These are phyloP conservation scores for Aphelinus atriplicis DNA, from an alignment of 1,140 invertebrate species.

Conservation along the genomic window DNA sequence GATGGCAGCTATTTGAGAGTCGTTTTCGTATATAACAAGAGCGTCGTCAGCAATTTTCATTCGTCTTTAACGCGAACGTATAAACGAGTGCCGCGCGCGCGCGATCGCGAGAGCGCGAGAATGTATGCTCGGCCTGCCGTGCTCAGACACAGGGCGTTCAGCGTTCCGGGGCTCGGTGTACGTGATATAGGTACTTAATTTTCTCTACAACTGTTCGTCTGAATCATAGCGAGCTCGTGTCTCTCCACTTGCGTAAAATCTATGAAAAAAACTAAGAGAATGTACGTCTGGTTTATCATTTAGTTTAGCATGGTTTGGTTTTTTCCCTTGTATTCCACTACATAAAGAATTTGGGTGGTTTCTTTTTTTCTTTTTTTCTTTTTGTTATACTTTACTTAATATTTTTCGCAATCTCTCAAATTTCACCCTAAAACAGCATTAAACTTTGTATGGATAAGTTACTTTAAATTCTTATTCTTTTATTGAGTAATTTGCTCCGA, in stretches of 20 bases:
- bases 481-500: conserved; percentile 9
- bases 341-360: conserved; percentile 50
- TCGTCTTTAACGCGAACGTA: not conserved
- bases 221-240: conserved; percentile 51
- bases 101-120: too few relatives aligned
- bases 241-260: conserved; percentile 56
- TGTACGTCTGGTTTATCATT: conserved; percentile 50
- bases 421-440: conserved; percentile 36
- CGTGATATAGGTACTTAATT: too few relatives aligned
- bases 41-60: conserved; percentile 20
- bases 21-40: conserved; percentile 36
- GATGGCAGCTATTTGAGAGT: conserved; percentile 53
- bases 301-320: conserved; percentile 37
- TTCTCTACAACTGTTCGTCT: too few relatives aligned
- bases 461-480: conserved; percentile 21
- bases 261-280: conserved; percentile 63
- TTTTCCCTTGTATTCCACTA: conserved; percentile 51
- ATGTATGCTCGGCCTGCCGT: too few relatives aligned
- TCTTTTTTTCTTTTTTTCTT: not conserved
- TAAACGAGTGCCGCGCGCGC: too few relatives aligned
- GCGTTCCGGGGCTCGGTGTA: conserved; percentile 54
- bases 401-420: conserved; percentile 29
- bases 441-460: conserved; percentile 30
- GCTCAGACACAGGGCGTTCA: conserved; percentile 58
- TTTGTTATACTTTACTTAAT: conserved; percentile 19